Conservation (phyloP, 2,797 vertebrate genomes). For the Neomorphus geoffroyi region DNA sequence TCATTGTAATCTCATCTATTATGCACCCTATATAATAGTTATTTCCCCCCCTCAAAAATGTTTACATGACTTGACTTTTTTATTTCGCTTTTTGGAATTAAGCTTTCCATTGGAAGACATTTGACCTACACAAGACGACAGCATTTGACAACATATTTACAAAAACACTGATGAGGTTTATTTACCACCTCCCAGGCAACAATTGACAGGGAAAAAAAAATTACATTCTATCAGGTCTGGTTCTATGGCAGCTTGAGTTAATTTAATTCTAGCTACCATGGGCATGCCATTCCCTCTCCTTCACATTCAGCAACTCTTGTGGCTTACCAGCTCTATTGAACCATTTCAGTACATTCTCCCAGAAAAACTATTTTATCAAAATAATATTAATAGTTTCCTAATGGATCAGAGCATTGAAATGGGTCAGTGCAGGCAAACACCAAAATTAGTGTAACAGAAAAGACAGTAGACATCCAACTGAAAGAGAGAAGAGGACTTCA, state of each 20-base stretch:
- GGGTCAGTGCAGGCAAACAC: background rate
- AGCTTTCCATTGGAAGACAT: background rate
- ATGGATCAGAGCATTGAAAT: background rate
- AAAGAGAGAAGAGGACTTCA: background rate
- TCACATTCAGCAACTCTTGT: background rate
- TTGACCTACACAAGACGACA: background rate
- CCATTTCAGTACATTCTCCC: background rate
- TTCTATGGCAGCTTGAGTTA: background rate
- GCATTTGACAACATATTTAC: background rate
- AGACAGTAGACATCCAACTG: background rate
- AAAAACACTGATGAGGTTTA: background rate
- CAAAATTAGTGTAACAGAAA: background rate
- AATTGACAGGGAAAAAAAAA: background rate
- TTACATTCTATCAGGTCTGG: background rate
- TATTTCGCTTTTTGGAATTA: background rate
- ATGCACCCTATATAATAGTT: background rate
- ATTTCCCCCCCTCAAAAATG: no score
- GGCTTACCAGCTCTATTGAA: background rate
- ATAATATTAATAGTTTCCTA: background rate
- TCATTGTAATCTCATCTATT: background rate
- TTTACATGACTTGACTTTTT: background rate
- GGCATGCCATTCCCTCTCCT: background rate
- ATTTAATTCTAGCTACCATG: background rate
- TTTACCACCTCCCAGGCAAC: background rate
- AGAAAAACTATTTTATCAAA: background rate